Percentiles rank a stretch among this genome's conserved stretches.
Evolutionary conservation across 30 jellyfish, hydroid and myxozoan genomes (phyloP).

Genomic region (Cassiopea xamachana): DNA sequence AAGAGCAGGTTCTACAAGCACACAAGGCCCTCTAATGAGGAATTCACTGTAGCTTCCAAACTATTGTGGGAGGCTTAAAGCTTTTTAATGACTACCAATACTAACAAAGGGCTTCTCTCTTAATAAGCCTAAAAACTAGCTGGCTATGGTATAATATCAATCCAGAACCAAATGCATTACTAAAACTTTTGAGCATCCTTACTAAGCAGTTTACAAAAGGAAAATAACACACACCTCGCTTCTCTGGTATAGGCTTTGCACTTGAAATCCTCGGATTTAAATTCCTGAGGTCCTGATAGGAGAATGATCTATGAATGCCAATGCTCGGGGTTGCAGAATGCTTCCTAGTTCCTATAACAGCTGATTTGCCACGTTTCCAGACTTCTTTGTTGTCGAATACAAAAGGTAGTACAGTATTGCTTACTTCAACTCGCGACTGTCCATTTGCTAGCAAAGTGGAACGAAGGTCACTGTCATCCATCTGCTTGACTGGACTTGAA

Average conservation of each 20-base stretch:
- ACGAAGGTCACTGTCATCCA: not conserved
- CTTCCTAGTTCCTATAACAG: not conserved
- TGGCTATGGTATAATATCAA: too few relatives aligned
- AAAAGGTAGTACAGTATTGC: slow-evolving; percentile 37
- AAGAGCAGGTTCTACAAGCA: too few relatives aligned
- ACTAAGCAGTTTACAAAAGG: too few relatives aligned
- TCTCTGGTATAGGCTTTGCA: slow-evolving; percentile 52
- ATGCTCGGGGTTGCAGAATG: not conserved
- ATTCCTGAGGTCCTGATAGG: slow-evolving; percentile 11
- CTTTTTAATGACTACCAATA: too few relatives aligned
- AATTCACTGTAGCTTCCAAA: too few relatives aligned
- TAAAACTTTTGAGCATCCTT: too few relatives aligned
- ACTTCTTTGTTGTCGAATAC: slow-evolving; percentile 34
- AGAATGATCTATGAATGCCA: not conserved
- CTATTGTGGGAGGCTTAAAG: too few relatives aligned
- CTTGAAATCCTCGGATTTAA: slow-evolving; percentile 45
- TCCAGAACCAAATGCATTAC: too few relatives aligned
- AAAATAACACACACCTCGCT: slow-evolving; percentile 22
- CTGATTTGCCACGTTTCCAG: not conserved
- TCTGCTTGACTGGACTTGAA: not conserved
- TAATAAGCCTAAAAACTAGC: too few relatives aligned
- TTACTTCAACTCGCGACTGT: not conserved
- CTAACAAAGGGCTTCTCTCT: too few relatives aligned
- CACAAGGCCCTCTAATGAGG: too few relatives aligned
- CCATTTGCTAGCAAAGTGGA: not conserved